Conservation (phyloP, 2,113 vertebrate species). For the Tyto alba region DNA sequence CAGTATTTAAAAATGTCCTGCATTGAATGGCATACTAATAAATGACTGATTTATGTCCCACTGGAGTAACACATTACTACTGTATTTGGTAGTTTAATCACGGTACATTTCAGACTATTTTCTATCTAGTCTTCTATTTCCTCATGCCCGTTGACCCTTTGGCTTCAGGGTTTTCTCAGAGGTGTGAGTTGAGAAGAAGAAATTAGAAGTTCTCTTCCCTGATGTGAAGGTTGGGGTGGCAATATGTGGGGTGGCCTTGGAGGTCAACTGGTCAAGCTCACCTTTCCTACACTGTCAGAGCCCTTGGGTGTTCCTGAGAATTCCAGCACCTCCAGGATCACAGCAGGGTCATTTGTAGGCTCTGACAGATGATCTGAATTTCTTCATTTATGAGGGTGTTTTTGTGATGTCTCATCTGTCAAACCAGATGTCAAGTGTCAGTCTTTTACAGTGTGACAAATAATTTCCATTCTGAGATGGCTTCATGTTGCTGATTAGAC, state of each 20-base stretch:
- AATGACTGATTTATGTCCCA: not conserved
- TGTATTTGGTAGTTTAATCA: not conserved
- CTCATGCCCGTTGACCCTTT: fast-evolving
- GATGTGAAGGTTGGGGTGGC: not conserved
- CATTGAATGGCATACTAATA: not conserved
- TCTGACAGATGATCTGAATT: not conserved
- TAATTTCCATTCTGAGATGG: not conserved
- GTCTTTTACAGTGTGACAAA: not conserved
- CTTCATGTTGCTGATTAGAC: not conserved
- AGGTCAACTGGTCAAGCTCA: not conserved
- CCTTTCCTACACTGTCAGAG: not conserved
- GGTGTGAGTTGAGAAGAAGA: not conserved
- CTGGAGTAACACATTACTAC: not conserved
- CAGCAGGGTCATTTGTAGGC: not conserved
- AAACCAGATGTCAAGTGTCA: not conserved
- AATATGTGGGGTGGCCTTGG: fast-evolving
- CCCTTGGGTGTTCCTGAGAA: not conserved
- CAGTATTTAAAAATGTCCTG: not conserved
- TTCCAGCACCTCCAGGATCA: not conserved
- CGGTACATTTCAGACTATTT: not conserved
- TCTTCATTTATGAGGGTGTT: not conserved
- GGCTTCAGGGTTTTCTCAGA: not conserved
- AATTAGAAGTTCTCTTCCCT: not conserved
- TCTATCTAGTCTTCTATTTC: not conserved
- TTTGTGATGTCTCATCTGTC: not conserved